Percentiles rank a stretch among this genome's conserved stretches.
phyloP scores from a whole-genome alignment of 92 coral and sea anemone genomes.

The Palythoa caribaeorum region DNA sequence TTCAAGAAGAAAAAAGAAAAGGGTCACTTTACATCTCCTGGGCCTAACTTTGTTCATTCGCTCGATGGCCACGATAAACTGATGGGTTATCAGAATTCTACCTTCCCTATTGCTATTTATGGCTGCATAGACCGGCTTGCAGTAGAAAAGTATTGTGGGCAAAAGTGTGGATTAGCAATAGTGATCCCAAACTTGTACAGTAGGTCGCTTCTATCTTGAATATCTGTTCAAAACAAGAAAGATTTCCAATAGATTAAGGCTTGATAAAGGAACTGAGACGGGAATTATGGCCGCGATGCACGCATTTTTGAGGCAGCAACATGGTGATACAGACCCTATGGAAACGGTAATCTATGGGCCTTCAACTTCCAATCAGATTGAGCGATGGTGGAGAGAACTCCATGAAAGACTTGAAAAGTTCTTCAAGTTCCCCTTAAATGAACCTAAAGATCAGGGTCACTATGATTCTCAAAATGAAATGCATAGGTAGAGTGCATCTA shows the following conservation, averaged over 20 bases:
- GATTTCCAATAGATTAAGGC: slow-evolving; percentile 41
- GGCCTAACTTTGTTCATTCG: slow-evolving; percentile 53
- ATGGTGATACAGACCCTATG: slow-evolving; percentile 58
- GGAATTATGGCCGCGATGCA: slow-evolving; percentile 67
- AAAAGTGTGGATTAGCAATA: slow-evolving; percentile 63
- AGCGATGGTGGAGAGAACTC: slow-evolving; percentile 70
- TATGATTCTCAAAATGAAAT: slow-evolving; percentile 63
- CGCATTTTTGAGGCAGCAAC: slow-evolving; percentile 62
- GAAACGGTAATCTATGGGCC: slow-evolving; percentile 68
- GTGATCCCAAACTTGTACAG: slow-evolving; percentile 65
- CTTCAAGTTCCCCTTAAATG: slow-evolving; percentile 61
- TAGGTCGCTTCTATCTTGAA: slow-evolving; percentile 65
- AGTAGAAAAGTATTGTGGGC: slow-evolving; percentile 64
- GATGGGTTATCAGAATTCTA: slow-evolving; percentile 57
- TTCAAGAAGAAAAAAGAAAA: slow-evolving; percentile 57
- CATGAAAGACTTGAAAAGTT: slow-evolving; percentile 65
- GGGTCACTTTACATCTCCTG: slow-evolving; percentile 65
- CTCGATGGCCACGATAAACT: slow-evolving; percentile 63
- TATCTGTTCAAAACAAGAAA: slow-evolving; percentile 55
- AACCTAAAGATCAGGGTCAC: slow-evolving; percentile 62
- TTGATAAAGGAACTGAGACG: slow-evolving; percentile 56
- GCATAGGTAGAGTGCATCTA: slow-evolving; percentile 47
- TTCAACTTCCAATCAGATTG: slow-evolving; percentile 68
- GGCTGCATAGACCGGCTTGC: slow-evolving; percentile 68
- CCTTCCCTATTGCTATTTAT: slow-evolving; percentile 60